These are phyloP conservation scores for Hydractinia echinata DNA, from an alignment of 30 jellyfish, hydroid and myxozoan species.

Conservation along the genomic window DNA sequence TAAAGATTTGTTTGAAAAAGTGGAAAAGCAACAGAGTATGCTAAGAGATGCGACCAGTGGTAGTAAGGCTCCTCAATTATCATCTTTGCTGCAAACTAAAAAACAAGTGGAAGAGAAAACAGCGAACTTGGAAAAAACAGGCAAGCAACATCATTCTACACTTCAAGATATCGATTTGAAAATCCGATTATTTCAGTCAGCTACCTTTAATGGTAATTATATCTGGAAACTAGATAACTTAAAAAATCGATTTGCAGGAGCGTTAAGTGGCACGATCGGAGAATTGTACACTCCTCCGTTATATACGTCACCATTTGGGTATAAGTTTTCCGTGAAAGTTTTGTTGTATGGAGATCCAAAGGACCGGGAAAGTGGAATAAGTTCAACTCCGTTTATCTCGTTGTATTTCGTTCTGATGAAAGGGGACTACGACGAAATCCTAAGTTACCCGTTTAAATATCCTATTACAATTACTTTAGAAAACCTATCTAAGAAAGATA, in stretches of 20 bases:
- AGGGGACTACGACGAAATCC: constrained; percentile 54
- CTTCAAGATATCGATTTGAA: constrained; percentile 46
- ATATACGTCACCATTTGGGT: constrained; percentile 45
- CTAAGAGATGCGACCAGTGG: background rate
- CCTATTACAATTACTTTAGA: constrained; percentile 34
- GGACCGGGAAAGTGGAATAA: constrained; percentile 11
- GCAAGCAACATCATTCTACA: constrained; percentile 24
- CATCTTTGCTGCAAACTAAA: background rate
- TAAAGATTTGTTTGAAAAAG: background rate
- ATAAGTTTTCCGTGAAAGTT: constrained; percentile 45
- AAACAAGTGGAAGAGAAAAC: constrained; percentile 10
- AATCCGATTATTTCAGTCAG: constrained; percentile 52
- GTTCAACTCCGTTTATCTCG: constrained; percentile 44
- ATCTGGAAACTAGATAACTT: constrained; percentile 76
- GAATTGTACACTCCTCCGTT: constrained; percentile 79
- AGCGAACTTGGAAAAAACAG: constrained; percentile 37
- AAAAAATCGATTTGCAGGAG: constrained; percentile 50
- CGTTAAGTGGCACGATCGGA: constrained; percentile 35
- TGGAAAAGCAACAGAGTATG: background rate
- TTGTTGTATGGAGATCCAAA: constrained; percentile 51
- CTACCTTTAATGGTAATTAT: constrained; percentile 54
- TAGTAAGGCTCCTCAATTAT: background rate
- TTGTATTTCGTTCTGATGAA: constrained; percentile 51
- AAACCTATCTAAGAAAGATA: background rate
- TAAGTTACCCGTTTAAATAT: constrained; percentile 61